Base-by-base conservation (phyloP, 2,888 invertebrate genomes). In the Gryllus longicercus region DNA sequence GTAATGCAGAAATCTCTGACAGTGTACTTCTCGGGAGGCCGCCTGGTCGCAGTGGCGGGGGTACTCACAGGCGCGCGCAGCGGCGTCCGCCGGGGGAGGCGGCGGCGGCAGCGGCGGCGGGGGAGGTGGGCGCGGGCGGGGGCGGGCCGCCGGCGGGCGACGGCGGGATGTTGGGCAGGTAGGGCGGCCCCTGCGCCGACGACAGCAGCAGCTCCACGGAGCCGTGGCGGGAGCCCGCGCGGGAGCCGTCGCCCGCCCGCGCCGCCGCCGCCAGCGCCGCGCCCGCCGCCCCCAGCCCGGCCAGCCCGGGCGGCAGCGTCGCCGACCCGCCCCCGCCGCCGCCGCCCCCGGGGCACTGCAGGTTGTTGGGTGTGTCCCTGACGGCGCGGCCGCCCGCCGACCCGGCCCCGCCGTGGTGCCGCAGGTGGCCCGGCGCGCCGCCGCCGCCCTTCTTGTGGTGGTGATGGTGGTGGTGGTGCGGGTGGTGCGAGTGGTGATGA, bases 321-420 rank as follows among this genome's bases (percentile, higher is more conserved):
- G 16, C 63, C n/a, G 63, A 63, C n/a, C n/a, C n/a, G 63, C 51
- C 51, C 2, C 14, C 51, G 14, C 63, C 38, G 38, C 38, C 38
- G 4, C 38, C 38, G 38, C 38, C 38, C 16, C 63, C 63, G 63
- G 63, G 63, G 76, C 79, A 77, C 79, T 79, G 79, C 63, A 63
- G 50, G 82, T 83, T 50, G 79, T 81, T 78, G 77, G 81, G 49
- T 25, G 74, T 74, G 51, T 81, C 75, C 76, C 82, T 77, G n/a
- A 74, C 76, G 51, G 79, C 78, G 74, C 78, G 50, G 38, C 81
- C 38, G 38, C 78, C 80, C 50, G 79, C 74, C 78, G 79, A 74
- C 79, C 79, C 77, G 75, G 76, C 10, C 12, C 21, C 50, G 38
- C 38, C 38, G 80, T 75, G 82, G 80, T 50, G 82, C 80, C 21